Evolutionary conservation across 2,113 vertebrate genomes (phyloP), one percentile per base, ranked within the genome.

Genomic region (Carassius carassius): DNA sequence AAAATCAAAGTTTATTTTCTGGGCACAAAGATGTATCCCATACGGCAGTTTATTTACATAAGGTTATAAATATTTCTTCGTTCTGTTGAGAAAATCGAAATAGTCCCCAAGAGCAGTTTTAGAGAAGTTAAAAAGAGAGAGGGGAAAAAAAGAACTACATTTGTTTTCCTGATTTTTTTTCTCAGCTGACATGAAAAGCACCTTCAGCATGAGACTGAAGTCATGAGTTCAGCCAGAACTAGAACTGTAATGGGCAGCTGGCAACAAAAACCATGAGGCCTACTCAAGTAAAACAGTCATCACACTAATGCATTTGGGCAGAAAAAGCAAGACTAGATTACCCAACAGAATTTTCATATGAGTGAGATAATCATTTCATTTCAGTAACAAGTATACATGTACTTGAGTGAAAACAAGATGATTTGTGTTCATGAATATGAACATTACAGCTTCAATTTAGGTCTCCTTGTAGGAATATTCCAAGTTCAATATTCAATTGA

Each of bases 11-110:
- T 82, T 54, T 85, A 78, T 85, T 86, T 88, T 84, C 75, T 49
- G 63, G 70, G n/a, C 47, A 74, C 75, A 80, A 86, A 82, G 35
- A 32, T 82, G 41, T 10, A 60, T 82, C 74, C 54, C 83, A 79
- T 67, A 86, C 21, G 73, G 77, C 58, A 65, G 76, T 69, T 78
- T 91, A 90, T 91, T 90, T 91, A 90, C 72, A 85, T 67, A 70
- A 44, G 82, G 67, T 75, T 80, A 87, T 91, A 91, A 91, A 91
- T 88, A 89, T 88, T 87, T 86, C 69, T 51, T 49, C 47, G 51
- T 81, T 76, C 60, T 78, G 85, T 86, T 85, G 73, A 80, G 78
- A 87, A 87, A 89, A 89, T 83, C 78, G 87, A 89, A 90, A 90
- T 84, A 86, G 76, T 84, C 82, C 74, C 86, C 70, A 76, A 86